phyloP scores from a whole-genome alignment of 2,113 vertebrate genomes.

The Cyphomyrus plagiostoma region DNA sequence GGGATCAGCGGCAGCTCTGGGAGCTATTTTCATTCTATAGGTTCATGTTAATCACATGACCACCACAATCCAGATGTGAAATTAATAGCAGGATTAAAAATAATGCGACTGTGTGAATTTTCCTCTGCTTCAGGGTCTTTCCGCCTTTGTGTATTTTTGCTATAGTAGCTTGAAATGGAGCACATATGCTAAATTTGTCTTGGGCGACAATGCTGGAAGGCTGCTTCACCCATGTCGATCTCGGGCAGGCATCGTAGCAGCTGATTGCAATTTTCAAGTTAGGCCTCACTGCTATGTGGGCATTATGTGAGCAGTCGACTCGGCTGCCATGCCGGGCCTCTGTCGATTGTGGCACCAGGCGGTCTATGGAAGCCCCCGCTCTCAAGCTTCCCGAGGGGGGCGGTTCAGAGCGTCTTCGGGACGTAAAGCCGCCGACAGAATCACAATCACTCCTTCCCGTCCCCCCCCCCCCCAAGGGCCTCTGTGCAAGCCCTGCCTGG shows the following conservation, averaged over 20 bases:
- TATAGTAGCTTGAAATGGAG: background rate
- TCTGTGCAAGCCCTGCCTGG: background rate
- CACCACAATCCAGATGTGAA: background rate
- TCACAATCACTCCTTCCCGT: background rate
- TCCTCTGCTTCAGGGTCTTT: background rate
- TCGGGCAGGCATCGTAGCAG: background rate
- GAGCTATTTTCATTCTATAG: background rate
- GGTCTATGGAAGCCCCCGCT: background rate
- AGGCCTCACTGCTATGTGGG: background rate
- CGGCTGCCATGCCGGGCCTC: background rate
- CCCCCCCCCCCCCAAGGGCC: background rate
- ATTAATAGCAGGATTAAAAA: background rate
- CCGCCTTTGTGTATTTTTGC: background rate
- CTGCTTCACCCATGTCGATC: slow-evolving; percentile 9
- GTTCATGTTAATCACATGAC: background rate
- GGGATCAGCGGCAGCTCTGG: background rate
- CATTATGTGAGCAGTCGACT: background rate
- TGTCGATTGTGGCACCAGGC: background rate
- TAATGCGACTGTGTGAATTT: background rate
- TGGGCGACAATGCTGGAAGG: background rate
- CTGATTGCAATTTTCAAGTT: background rate
- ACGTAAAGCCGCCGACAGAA: background rate
- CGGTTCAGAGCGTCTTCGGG: background rate
- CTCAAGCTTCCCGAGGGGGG: background rate
- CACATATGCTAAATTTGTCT: background rate